Evolutionary conservation across 2,888 invertebrate species (phyloP), one percentile per base, ranked within the genome.

Genomic region (Drosophila barbarae): DNA sequence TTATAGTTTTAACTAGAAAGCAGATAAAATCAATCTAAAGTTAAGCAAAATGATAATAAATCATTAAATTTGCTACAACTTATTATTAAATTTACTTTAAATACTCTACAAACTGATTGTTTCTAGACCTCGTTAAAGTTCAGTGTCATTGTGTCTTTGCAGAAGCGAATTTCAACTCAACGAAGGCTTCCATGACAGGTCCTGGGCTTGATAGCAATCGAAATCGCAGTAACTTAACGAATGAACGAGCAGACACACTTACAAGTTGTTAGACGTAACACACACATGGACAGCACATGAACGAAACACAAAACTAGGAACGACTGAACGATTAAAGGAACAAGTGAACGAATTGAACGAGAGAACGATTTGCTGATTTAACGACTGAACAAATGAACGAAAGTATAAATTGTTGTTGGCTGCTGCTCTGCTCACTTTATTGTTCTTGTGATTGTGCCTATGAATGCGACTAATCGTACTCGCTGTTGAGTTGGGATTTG

Each of bases 401-500:
- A 70, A 44, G 47, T 50, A 66, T 46, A 56, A 46, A 55, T 73
- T 54, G 15, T 52, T 66, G 69, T 53, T 69, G 42, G 61, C 65
- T 80, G 68, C 71, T 79, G 81, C 76, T 72, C 86, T 86, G 87
- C 87, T 88, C 89, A 88, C 88, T 88, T 88, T 88, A 87, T 87
- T 84, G 70, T 78, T 83, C 80, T 86, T 86, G 76, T 85, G 86
- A 84, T 86, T 87, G 74, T 84, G 86, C 86, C 88, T 88, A 87
- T 87, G 87, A 76, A 87, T 88, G 83, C 88, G 88, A 87, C 87
- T 88, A 87, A 87, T 87, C 85, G 88, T 88, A 86, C 87, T 88
- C 78, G 89, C 81, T 76, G 87, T 82, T 71, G 87, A 87, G 77
- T 87, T 87, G 77, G 88, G 85, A 85, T 84, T 80, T 77, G 89